Percentiles rank a stretch among this genome's conserved stretches.
phyloP scores from a whole-genome alignment of 2,888 invertebrate genomes.

The Malacosoma neustria region DNA sequence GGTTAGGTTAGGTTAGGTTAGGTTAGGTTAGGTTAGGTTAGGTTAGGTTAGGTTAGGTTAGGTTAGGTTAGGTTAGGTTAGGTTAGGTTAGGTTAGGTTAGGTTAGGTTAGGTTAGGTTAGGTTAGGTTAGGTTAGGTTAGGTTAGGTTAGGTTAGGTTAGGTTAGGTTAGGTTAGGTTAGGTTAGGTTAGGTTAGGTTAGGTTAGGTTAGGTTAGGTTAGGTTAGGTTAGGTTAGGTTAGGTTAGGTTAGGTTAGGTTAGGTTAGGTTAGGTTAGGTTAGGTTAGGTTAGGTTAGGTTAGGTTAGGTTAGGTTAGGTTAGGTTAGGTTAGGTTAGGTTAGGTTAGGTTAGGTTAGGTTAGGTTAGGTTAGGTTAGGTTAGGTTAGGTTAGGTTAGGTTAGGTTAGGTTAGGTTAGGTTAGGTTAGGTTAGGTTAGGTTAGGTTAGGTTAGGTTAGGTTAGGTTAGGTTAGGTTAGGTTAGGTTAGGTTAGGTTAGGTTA shows the following conservation, averaged over 20 bases:
- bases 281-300: slow-evolving; percentile 11
- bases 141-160: slow-evolving; percentile 12
- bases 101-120: slow-evolving; percentile 12
- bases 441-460: slow-evolving; percentile 12
- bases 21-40: slow-evolving; percentile 7
- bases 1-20: slow-evolving; percentile 8
- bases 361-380: slow-evolving; percentile 11
- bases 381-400: slow-evolving; percentile 10
- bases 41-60: slow-evolving; percentile 5
- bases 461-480: slow-evolving; percentile 12
- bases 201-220: slow-evolving; percentile 11
- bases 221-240: slow-evolving; percentile 11
- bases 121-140: slow-evolving; percentile 13
- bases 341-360: slow-evolving; percentile 9
- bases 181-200: slow-evolving; percentile 12
- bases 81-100: slow-evolving; percentile 11
- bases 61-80: slow-evolving; percentile 7
- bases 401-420: slow-evolving; percentile 11
- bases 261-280: slow-evolving; percentile 10
- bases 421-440: slow-evolving; percentile 7
- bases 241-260: slow-evolving; percentile 13
- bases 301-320: slow-evolving; percentile 11
- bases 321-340: slow-evolving; percentile 6
- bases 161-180: slow-evolving; percentile 12
- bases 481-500: slow-evolving; percentile 14